Evolutionary conservation across 2,113 vertebrate species (phyloP).

Genomic region (Hucho hucho): DNA sequence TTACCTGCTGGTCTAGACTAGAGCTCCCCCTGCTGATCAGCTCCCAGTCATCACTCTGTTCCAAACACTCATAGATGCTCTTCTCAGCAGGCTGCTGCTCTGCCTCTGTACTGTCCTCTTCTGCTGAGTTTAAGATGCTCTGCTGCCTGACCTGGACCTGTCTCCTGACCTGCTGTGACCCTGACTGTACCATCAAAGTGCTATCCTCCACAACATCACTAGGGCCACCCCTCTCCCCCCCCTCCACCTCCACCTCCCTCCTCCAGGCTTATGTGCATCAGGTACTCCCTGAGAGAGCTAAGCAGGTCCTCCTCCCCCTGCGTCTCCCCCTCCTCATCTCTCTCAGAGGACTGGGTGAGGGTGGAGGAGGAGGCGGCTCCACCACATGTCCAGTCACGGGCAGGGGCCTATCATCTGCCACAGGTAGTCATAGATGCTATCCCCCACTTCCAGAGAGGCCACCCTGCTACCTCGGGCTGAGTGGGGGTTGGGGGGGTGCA

Average conservation of each 20-base stretch:
- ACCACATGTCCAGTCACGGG: slow-evolving; percentile 88
- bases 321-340: slow-evolving; percentile 31
- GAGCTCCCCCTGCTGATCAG: slow-evolving; percentile 34
- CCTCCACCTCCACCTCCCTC: slow-evolving; percentile 42
- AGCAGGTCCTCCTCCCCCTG: slow-evolving; percentile 81
- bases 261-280: slow-evolving; percentile 79
- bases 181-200: background rate
- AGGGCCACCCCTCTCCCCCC: slow-evolving; percentile 36
- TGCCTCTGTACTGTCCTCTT: slow-evolving; percentile 59
- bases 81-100: slow-evolving; percentile 47
- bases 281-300: slow-evolving; percentile 89
- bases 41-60: slow-evolving; percentile 68
- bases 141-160: slow-evolving; percentile 39
- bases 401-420: slow-evolving; percentile 85
- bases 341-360: slow-evolving; percentile 54
- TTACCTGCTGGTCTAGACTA: slow-evolving; percentile 46
- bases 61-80: slow-evolving; percentile 74
- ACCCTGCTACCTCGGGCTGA: slow-evolving; percentile 36
- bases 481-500: slow-evolving; percentile 34
- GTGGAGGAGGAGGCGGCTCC: slow-evolving; percentile 56
- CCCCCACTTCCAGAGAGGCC: slow-evolving; percentile 83
- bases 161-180: slow-evolving; percentile 55
- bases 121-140: slow-evolving; percentile 54
- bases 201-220: too few species aligned
- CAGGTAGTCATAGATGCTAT: slow-evolving; percentile 88